A percentile compares a stretch with the other conserved stretches of the same genome.
phyloP scores from a whole-genome alignment of 2,113 vertebrate genomes.

The Bos javanicus region DNA sequence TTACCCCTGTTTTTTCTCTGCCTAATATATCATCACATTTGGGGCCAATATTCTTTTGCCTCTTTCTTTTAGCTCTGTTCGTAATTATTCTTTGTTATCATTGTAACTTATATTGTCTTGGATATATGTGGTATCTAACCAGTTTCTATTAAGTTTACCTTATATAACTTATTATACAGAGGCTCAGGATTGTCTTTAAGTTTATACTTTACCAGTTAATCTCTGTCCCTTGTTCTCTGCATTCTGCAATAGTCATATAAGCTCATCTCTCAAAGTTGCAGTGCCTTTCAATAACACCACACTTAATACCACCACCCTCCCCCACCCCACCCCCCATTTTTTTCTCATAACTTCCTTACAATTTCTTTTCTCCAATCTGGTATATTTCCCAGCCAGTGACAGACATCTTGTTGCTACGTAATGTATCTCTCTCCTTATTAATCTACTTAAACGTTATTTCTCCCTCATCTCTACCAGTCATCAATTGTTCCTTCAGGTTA shows the following conservation, averaged over 20 bases:
- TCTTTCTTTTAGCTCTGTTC: neutral
- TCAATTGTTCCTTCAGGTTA: neutral
- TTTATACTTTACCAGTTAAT: neutral
- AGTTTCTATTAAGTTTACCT: neutral
- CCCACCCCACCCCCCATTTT: neutral
- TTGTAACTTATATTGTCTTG: neutral
- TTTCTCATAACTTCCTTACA: neutral
- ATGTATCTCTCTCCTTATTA: neutral
- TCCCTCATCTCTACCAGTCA: neutral
- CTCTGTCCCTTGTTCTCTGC: neutral
- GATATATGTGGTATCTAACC: neutral
- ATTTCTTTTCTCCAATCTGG: neutral
- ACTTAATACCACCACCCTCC: neutral
- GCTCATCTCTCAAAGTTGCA: neutral
- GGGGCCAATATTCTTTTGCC: neutral
- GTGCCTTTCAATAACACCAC: neutral
- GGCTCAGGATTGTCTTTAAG: neutral
- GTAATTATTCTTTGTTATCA: slow-evolving; percentile 7
- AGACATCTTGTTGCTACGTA: neutral
- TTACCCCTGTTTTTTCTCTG: neutral
- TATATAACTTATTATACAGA: neutral
- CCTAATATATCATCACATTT: neutral
- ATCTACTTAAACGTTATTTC: neutral
- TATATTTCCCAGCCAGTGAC: neutral
- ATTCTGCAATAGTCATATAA: neutral